Conservation (phyloP, 2,888 invertebrate genomes). For the Cephus pygmeus region DNA sequence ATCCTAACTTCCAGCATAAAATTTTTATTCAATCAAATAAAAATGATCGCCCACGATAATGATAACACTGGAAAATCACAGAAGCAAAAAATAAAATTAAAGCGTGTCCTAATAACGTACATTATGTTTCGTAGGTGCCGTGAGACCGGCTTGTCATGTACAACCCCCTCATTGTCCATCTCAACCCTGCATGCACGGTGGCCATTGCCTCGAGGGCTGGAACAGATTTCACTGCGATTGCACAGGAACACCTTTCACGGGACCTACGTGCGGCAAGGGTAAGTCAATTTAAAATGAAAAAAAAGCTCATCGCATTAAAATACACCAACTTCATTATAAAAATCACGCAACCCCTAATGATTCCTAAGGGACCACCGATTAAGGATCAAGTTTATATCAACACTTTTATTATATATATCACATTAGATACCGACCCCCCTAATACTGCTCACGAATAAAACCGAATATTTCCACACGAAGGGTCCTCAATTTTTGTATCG, state of each 20-base stretch:
- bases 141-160: slow-evolving; percentile 88
- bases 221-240: slow-evolving; percentile 95
- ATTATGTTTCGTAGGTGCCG: slow-evolving; percentile 74
- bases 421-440: neutral
- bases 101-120: neutral
- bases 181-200: slow-evolving; percentile 90
- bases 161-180: slow-evolving; percentile 84
- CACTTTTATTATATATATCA: neutral
- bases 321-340: neutral
- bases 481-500: neutral
- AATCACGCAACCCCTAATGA: neutral
- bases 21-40: neutral
- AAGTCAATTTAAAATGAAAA: slow-evolving; percentile 30
- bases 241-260: slow-evolving; percentile 86
- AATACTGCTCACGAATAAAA: neutral
- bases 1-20: neutral
- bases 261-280: slow-evolving; percentile 92
- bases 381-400: neutral
- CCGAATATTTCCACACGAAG: neutral
- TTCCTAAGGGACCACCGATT: neutral
- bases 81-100: slow-evolving; percentile 2
- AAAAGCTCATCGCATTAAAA: slow-evolving; percentile 1
- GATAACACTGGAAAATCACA: neutral
- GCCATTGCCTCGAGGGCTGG: slow-evolving; percentile 93
- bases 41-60: neutral